Evolutionary conservation across 2,888 invertebrate genomes (phyloP), one percentile per base, ranked within the genome.

Genomic region (Campopleginae sp.): DNA sequence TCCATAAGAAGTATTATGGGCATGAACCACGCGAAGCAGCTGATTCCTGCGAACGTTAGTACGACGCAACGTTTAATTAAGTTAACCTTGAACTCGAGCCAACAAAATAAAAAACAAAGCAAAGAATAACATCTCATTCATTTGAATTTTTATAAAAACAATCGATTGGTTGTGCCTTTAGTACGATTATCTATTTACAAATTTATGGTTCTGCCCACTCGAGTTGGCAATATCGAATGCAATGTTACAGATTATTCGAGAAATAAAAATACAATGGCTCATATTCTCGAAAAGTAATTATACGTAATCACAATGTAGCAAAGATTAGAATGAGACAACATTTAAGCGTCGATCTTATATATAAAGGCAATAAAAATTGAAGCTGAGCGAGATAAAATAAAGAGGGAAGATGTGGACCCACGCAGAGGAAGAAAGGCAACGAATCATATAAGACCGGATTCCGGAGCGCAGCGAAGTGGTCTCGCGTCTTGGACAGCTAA

Each of bases 381-480:
- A 71, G 48, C 33, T 19, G 48, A 66, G 38, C 14, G n/a, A 72
- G 71, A 72, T 44, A 23, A 42, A 74, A 31, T 23, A 19, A 61
- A 42, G 54, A 48, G 44, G 33, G 54, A 44, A 46, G 54, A 82
- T 78, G 77, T 79, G 83, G 87, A 84, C 80, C 86, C 78, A 84
- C 80, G 84, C 82, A 83, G 82, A 63, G 86, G 87, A 19, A 58
- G 83, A 87, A 87, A 87, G 87, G 87, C 78, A 83, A 84, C 85
- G 86, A 86, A 86, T 88, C 74, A 72, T 61, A 58, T 85, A 88
- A 89, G 89, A 89, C 90, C 90, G 87, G 90, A 91, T 91, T 90
- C 91, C 89, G 90, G 82, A 84, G 14, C 82, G 77, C 81, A 86
- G 81, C 85, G 85, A 86, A 88, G 86, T 83, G 86, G 84, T 86